phyloP scores from a whole-genome alignment of 2,888 invertebrate species.

The Drosophila birchii region DNA sequence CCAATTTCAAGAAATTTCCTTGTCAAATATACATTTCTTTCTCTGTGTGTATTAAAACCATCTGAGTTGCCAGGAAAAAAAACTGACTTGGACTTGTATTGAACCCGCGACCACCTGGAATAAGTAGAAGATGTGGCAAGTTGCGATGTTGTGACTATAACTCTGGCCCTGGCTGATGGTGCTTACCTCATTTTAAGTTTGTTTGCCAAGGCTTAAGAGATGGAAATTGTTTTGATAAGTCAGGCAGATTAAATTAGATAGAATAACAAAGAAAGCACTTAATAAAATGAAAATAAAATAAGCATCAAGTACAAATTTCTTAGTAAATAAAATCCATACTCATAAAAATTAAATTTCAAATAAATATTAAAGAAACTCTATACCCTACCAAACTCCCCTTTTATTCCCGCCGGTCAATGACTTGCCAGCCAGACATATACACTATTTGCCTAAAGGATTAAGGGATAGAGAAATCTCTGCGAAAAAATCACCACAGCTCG shows the following conservation, averaged over 20 bases:
- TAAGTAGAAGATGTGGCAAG: slow-evolving; percentile 25
- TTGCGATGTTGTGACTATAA: slow-evolving; percentile 9
- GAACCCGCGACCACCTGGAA: slow-evolving; percentile 43
- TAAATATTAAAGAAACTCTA: neutral
- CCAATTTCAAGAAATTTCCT: neutral
- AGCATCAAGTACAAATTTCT: neutral
- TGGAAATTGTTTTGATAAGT: neutral
- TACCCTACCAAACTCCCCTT: too few relatives aligned
- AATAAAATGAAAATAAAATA: too few relatives aligned
- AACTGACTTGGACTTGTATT: slow-evolving; percentile 23
- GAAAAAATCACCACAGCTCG: slow-evolving; percentile 51
- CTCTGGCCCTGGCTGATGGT: neutral
- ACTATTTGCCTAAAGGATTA: slow-evolving; percentile 1
- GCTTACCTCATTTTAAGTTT: slow-evolving; percentile 2
- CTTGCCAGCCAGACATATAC: slow-evolving; percentile 24
- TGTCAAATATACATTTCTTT: neutral
- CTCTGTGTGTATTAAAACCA: slow-evolving; percentile 10
- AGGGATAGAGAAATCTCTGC: slow-evolving; percentile 1
- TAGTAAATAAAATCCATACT: neutral
- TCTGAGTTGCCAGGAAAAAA: slow-evolving; percentile 5
- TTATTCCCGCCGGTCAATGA: slow-evolving; percentile 17
- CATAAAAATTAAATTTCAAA: neutral
- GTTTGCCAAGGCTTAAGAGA: neutral
- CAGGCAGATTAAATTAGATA: neutral
- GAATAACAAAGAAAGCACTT: neutral